Evolutionary conservation across 2,797 vertebrate genomes (phyloP), one percentile per base, ranked within the genome.

Genomic region (Poecilia wingei): DNA sequence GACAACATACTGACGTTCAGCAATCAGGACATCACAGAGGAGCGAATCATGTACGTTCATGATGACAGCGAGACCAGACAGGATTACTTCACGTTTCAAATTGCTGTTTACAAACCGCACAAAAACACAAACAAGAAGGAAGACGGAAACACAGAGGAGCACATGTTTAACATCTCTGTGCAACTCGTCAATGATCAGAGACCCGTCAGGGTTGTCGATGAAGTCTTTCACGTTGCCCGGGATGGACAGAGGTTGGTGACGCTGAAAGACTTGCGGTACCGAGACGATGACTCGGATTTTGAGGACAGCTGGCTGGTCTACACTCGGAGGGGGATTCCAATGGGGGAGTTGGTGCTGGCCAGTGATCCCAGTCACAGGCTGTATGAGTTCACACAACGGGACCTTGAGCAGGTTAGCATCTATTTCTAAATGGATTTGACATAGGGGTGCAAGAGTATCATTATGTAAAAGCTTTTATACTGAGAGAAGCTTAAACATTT

Each of bases 141-240:
- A 1, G 87, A 87, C 2, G 71, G 84, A 66, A 80, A 82, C 75
- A n/a, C 77, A 1, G 69, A 88, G 2, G 93, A 96, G 72, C 93
- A 96, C 68, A 93, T 74, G 80, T 97, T 98, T 69, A 95, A 86
- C 33, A 83, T 99, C 92, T 96, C 96, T 6, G 88, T 99, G 72
- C 93, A 93, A 72, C 90, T 98, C 9, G 95, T 97, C 88, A 99
- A 99, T 75, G 97, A 99, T 77, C 95, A 98, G 91, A 97, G 97
- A 84, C 97, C 97, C 1, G 83, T 97, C 45, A 93, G 95, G 9
- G 74, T 97, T n/a, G 91, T 97, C 0, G 96, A 98, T 87, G 96
- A 96, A 77, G 92, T 97, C 59, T 98, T 99, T 91, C 94, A 96
- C 0, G 81, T 98, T 16, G 95, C 97, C 36, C 89, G 94, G 39